phyloP scores from a whole-genome alignment of 2,888 invertebrate species.

The Sympetrum striolatum region DNA sequence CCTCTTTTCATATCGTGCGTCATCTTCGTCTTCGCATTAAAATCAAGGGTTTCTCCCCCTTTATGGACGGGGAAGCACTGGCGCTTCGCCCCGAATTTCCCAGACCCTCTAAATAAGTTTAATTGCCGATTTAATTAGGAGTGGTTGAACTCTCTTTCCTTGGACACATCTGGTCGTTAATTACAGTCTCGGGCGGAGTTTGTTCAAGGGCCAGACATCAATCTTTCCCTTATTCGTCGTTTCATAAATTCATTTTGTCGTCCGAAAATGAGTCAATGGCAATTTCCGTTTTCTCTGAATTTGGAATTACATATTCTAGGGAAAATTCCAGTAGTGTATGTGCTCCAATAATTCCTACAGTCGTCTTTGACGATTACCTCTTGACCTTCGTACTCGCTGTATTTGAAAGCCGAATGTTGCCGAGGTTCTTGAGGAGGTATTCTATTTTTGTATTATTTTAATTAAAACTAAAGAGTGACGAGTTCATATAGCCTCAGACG shows the following conservation, averaged over 20 bases:
- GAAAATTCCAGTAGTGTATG: too few species aligned
- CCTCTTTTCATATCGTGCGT: not conserved
- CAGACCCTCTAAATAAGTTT: not conserved
- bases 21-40: not conserved
- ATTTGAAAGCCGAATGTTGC: too few species aligned
- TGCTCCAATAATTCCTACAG: too few species aligned
- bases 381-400: too few species aligned
- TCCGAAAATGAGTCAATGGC: not conserved
- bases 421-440: too few species aligned
- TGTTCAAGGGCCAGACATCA: not conserved
- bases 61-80: not conserved
- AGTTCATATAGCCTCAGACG: too few species aligned
- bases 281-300: too few species aligned
- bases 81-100: not conserved
- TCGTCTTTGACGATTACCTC: too few species aligned
- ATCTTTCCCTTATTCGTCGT: not conserved
- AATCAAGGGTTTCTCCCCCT: not conserved
- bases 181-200: not conserved
- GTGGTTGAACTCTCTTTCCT: not conserved
- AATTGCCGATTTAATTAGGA: not conserved
- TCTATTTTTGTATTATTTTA: too few species aligned
- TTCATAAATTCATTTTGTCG: not conserved
- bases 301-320: too few species aligned
- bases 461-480: too few species aligned
- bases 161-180: not conserved